Evolutionary conservation across 2,797 vertebrate species (phyloP).

Genomic region (Orestias chungarensis): DNA sequence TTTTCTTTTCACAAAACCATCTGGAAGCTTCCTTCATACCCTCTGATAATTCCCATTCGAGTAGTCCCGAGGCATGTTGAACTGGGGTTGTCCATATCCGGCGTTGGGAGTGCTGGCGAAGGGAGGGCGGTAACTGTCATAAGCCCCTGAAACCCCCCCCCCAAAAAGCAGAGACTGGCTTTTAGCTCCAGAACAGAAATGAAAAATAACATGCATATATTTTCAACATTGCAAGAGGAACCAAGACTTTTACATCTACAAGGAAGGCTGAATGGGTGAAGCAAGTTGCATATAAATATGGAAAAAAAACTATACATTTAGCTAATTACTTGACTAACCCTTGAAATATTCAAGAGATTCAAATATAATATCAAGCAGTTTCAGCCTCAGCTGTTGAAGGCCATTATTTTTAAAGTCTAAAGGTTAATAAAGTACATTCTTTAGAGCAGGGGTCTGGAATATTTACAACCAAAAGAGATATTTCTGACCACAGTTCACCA

Average conservation of each 20-base stretch:
- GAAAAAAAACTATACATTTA: not conserved
- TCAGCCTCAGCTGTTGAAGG: too few relatives aligned
- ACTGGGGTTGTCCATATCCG: slow-evolving; percentile 93
- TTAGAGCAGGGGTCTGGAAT: too few relatives aligned
- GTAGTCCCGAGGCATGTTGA: slow-evolving; percentile 93
- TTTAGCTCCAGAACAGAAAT: too few relatives aligned
- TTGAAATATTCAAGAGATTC: too few relatives aligned
- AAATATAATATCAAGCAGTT: too few relatives aligned
- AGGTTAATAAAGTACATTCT: too few relatives aligned
- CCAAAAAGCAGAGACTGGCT: not conserved
- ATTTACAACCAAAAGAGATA: too few relatives aligned
- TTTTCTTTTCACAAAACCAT: slow-evolving; percentile 2
- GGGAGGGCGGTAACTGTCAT: slow-evolving; percentile 92
- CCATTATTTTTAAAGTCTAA: too few relatives aligned
- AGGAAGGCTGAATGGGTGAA: not conserved
- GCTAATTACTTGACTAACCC: too few relatives aligned
- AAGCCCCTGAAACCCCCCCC: slow-evolving; percentile 89
- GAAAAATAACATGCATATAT: not conserved
- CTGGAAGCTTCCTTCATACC: slow-evolving; percentile 77
- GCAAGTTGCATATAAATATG: not conserved
- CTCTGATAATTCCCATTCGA: slow-evolving; percentile 91
- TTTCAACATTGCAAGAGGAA: not conserved
- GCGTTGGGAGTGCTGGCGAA: slow-evolving; percentile 94
- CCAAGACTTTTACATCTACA: too few relatives aligned
- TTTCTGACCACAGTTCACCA: too few relatives aligned